phyloP scores from a whole-genome alignment of 2,888 invertebrate genomes.

The Mythimna vitellina region DNA sequence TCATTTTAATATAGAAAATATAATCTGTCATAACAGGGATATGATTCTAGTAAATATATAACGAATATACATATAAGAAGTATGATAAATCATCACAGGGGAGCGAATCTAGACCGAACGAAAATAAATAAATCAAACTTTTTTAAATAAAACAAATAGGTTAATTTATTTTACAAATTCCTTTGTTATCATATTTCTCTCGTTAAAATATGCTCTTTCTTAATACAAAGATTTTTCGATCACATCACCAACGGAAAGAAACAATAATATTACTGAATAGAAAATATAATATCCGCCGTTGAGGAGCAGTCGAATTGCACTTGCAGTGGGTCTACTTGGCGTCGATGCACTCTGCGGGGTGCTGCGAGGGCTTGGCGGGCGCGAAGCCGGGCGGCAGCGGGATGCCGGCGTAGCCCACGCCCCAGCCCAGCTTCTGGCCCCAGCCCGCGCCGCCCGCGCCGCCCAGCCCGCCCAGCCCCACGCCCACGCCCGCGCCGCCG shows the following conservation, averaged over 20 bases:
- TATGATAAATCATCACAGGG: conserved; percentile 77
- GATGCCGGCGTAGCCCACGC: conserved; percentile 72
- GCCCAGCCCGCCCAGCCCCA: conserved; percentile 44
- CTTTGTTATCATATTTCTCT: conserved; percentile 91
- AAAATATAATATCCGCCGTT: conserved; percentile 77
- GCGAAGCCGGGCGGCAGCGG: conserved; percentile 88
- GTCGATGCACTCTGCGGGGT: conserved; percentile 88
- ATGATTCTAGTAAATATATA: conserved; percentile 82
- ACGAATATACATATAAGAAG: conserved; percentile 86
- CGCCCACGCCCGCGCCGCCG: conserved; percentile 37
- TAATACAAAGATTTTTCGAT: conserved; percentile 90
- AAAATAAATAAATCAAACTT: conserved; percentile 77
- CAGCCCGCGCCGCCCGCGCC: conserved; percentile 40
- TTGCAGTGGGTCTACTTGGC: conserved; percentile 80
- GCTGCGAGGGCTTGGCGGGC: conserved; percentile 81
- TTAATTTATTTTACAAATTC: conserved; percentile 91
- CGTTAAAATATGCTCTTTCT: conserved; percentile 89
- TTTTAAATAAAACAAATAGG: conserved; percentile 90
- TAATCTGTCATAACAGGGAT: conserved; percentile 86
- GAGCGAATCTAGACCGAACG: conserved; percentile 69
- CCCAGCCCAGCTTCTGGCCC: conserved; percentile 69
- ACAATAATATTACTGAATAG: conserved; percentile 77
- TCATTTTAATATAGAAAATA: conserved; percentile 88
- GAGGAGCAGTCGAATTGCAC: conserved; percentile 67
- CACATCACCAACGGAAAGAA: conserved; percentile 86